Conservation (phyloP, 2,797 vertebrate genomes). For the Propithecus perrieri region DNA sequence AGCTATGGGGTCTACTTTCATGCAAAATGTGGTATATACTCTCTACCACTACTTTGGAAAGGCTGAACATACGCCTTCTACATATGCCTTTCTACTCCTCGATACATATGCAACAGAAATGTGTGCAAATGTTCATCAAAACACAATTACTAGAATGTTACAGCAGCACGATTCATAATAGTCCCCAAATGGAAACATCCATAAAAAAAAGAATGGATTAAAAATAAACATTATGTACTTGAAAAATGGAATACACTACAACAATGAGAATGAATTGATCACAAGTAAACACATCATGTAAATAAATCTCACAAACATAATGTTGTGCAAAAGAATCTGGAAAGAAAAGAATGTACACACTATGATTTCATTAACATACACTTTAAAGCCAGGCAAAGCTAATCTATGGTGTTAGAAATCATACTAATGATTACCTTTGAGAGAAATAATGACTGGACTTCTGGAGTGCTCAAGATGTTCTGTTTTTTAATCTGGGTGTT, state of each 20-base stretch:
- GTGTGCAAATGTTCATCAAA: background rate
- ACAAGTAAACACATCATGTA: background rate
- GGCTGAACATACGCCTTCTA: background rate
- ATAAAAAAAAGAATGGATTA: conserved; percentile 13
- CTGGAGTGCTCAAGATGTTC: background rate
- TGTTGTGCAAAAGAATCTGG: background rate
- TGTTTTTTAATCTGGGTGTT: background rate
- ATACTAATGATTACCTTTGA: background rate
- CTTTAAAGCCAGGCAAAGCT: conserved; percentile 21
- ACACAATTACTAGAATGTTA: background rate
- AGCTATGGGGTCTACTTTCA: conserved; percentile 7
- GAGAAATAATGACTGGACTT: background rate
- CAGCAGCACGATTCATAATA: background rate
- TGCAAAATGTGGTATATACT: background rate
- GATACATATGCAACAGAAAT: background rate
- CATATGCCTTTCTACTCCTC: background rate
- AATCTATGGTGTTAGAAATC: background rate
- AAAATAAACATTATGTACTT: background rate
- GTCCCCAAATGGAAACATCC: background rate
- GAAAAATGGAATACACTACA: background rate
- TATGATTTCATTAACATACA: background rate
- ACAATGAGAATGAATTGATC: background rate
- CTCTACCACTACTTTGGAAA: background rate
- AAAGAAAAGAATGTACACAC: background rate
- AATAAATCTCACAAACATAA: background rate